Percentiles rank a stretch among this genome's conserved stretches.
phyloP scores from a whole-genome alignment of 2,113 vertebrate species.

The Nesogale talazaci region DNA sequence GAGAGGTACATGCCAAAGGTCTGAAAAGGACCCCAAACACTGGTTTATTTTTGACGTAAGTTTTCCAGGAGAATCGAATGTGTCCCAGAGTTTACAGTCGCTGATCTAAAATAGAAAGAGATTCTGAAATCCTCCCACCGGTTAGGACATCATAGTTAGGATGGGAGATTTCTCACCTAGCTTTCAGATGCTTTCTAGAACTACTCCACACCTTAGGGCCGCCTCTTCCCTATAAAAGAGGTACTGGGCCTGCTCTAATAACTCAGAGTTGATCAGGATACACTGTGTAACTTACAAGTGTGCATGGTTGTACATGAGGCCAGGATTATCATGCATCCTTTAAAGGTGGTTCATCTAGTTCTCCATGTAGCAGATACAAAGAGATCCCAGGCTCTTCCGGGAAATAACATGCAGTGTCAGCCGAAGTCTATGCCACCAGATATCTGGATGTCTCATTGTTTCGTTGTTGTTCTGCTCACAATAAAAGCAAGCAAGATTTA shows the following conservation, averaged over 20 bases:
- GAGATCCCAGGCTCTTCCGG: background rate
- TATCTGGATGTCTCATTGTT: constrained; percentile 7
- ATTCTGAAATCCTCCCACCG: background rate
- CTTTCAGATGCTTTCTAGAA: background rate
- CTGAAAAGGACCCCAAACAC: too few relatives aligned
- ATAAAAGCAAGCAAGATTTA: background rate
- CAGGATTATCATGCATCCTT: too few relatives aligned
- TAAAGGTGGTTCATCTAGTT: background rate
- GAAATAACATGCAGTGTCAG: background rate
- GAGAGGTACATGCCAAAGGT: too few relatives aligned
- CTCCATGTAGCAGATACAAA: background rate
- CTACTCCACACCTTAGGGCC: background rate
- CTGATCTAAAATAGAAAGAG: too few relatives aligned
- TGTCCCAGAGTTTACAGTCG: too few relatives aligned
- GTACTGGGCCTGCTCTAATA: background rate
- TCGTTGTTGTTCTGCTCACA: background rate
- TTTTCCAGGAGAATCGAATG: too few relatives aligned
- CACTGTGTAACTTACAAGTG: background rate
- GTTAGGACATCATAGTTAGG: background rate
- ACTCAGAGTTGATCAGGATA: background rate
- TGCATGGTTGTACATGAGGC: background rate
- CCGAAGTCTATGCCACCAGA: background rate
- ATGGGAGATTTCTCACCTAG: background rate
- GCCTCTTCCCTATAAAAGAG: background rate
- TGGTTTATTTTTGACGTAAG: too few relatives aligned